Conservation (phyloP, 2,888 invertebrate genomes). For the Lymantria dispar region DNA sequence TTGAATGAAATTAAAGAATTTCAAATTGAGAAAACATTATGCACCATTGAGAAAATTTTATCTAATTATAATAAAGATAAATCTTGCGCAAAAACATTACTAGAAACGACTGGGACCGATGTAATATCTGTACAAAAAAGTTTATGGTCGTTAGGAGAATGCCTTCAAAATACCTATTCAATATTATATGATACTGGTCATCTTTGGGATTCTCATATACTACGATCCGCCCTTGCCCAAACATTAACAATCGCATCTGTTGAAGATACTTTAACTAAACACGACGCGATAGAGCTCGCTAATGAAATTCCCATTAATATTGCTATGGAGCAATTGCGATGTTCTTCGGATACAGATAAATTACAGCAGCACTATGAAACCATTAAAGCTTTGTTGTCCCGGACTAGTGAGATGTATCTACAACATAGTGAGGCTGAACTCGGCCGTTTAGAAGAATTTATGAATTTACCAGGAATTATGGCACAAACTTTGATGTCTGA, state of each 20-base stretch:
- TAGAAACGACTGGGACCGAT: slow-evolving; percentile 37
- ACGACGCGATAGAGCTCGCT: slow-evolving; percentile 55
- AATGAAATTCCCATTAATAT: slow-evolving; percentile 59
- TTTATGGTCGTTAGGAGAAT: slow-evolving; percentile 49
- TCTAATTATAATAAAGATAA: slow-evolving; percentile 24
- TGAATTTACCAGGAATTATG: slow-evolving; percentile 47
- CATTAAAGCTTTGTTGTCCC: slow-evolving; percentile 43
- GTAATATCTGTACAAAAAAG: slow-evolving; percentile 50
- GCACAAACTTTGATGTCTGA: slow-evolving; percentile 56
- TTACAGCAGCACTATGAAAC: slow-evolving; percentile 44
- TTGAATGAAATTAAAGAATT: slow-evolving; percentile 28
- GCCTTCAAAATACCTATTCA: slow-evolving; percentile 53
- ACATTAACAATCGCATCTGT: slow-evolving; percentile 63
- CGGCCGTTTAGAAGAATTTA: slow-evolving; percentile 55
- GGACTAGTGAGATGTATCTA: slow-evolving; percentile 45
- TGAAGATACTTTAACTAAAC: slow-evolving; percentile 60
- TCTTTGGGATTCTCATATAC: slow-evolving; percentile 64
- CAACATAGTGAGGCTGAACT: slow-evolving; percentile 56
- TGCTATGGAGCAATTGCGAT: slow-evolving; percentile 54
- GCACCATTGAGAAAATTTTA: slow-evolving; percentile 14
- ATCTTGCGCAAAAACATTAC: slow-evolving; percentile 18
- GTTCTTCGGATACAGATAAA: slow-evolving; percentile 53
- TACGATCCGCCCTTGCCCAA: slow-evolving; percentile 58
- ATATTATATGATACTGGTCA: slow-evolving; percentile 59
- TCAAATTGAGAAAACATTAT: slow-evolving; percentile 39